Base-by-base conservation (phyloP, 2,113 vertebrate species). In the Chloropsis hardwickii region DNA sequence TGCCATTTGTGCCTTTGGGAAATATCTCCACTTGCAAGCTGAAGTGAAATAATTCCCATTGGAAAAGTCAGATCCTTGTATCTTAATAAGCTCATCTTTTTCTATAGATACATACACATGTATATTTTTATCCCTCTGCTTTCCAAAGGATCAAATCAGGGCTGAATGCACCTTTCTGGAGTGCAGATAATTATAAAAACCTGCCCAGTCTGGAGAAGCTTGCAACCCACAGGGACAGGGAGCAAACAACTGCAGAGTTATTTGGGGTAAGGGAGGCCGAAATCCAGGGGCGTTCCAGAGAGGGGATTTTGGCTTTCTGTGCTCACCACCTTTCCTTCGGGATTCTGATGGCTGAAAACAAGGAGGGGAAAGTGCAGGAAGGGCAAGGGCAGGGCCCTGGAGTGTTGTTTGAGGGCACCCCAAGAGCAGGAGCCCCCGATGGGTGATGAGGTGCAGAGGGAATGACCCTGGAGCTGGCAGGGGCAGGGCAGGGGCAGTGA, bases 1-100 rank as follows among this genome's bases (percentile, higher is more conserved):
- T 84, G 61, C 39, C 54, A 7, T 47, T 44, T 61, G 80, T 96
- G 71, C 95, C 91, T 92, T 81, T 90, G 95, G 96, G 95, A 96
- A 94, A 95, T 90, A 78, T 29, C 40, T 91, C 69, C 65, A 88
- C 81, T 81, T 45, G 28, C 42, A 81, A 65, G 28, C 31, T 65
- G 67, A 86, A 95, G 74, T 81, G 40, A 86, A 72, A 78, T 72
- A 81, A 86, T 76, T 87, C 88, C 82, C 56, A 0, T 9, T 66
- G 76, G 91, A 88, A 96, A 92, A 86, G 51, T 65, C 58, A 72
- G 31, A 78, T 77, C 48, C 82, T 77, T 62, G 70, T 95, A 45
- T 91, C 88, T 95, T 83, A 95, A 92, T 73, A 94, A 77, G 47
- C 58, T 82, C 73, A 47, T 28, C 9, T 67, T 94, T 62, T 72